These are phyloP conservation scores for Geococcyx californianus DNA, from an alignment of 2,113 vertebrate species.

Conservation along the genomic window DNA sequence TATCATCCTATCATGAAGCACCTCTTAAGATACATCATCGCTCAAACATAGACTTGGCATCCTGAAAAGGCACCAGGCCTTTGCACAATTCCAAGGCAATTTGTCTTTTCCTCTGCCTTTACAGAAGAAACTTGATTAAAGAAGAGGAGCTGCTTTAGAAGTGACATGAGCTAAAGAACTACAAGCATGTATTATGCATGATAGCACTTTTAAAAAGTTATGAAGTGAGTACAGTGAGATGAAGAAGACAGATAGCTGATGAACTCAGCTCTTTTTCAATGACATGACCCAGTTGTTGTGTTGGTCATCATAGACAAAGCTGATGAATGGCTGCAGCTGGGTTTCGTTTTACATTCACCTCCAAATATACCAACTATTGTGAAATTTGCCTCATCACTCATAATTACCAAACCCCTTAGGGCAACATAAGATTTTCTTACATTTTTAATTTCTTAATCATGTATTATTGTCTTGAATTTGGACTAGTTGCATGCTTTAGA, in stretches of 20 bases:
- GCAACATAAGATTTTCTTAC: not conserved
- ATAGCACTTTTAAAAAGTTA: not conserved
- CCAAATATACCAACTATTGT: not conserved
- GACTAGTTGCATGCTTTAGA: not conserved
- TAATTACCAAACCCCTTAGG: not conserved
- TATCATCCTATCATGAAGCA: not conserved
- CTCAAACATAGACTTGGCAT: not conserved
- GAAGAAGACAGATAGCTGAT: not conserved
- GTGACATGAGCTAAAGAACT: not conserved
- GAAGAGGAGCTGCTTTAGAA: conserved; percentile 5
- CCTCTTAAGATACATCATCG: not conserved
- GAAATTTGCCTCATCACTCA: not conserved
- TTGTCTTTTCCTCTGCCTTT: not conserved
- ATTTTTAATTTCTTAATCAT: not conserved
- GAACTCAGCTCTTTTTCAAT: not conserved
- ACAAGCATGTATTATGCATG: not conserved
- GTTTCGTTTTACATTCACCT: not conserved
- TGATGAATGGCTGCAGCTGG: not conserved
- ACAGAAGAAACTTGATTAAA: not conserved
- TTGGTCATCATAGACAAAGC: not conserved
- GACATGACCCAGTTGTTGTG: not conserved
- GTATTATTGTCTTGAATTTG: not conserved
- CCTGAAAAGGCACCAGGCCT: not conserved
- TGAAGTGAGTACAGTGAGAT: not conserved
- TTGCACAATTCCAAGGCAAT: not conserved